A percentile compares a stretch with the other conserved stretches of the same genome.
phyloP scores from a whole-genome alignment of 1,140 invertebrate species.

The Bombus picipes region DNA sequence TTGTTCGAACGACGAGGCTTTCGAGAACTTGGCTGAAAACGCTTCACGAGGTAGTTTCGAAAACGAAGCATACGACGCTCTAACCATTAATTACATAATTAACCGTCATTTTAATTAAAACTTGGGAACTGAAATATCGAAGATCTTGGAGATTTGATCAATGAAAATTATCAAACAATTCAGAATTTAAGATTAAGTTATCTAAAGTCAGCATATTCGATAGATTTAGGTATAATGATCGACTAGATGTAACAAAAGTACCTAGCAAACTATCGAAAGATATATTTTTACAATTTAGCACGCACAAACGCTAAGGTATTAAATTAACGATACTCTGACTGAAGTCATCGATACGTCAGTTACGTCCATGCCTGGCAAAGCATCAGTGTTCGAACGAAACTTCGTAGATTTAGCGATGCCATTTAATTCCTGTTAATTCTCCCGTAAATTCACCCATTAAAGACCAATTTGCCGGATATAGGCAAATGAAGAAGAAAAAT shows the following conservation, averaged over 20 bases:
- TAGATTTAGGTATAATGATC: constrained; percentile 1
- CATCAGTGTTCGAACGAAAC: neutral
- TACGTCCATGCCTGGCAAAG: neutral
- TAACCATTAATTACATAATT: neutral
- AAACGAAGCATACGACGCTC: neutral
- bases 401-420: neutral
- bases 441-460: neutral
- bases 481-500: neutral
- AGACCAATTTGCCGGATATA: neutral
- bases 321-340: neutral
- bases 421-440: neutral
- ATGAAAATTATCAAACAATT: neutral
- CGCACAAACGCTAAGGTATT: constrained; percentile 9
- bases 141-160: neutral
- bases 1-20: neutral
- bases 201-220: neutral
- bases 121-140: neutral
- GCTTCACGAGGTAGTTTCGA: neutral
- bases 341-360: neutral
- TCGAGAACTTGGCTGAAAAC: neutral
- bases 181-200: neutral
- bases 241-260: neutral
- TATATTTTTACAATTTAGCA: constrained; percentile 37
- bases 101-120: neutral
- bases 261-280: neutral